phyloP scores from a whole-genome alignment of 2,113 vertebrate species.

The Eulemur macaco region DNA sequence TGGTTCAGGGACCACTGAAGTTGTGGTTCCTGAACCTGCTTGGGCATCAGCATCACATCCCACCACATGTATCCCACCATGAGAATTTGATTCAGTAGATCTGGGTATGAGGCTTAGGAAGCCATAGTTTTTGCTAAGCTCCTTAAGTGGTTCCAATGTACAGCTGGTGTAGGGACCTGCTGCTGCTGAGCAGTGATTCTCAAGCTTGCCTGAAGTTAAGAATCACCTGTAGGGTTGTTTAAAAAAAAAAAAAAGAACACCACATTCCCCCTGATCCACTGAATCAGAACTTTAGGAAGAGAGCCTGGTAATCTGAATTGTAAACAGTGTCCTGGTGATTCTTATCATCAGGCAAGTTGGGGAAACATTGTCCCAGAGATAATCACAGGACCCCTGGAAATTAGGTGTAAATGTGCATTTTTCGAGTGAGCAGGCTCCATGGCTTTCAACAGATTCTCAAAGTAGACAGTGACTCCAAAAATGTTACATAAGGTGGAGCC shows the following conservation, averaged over 20 bases:
- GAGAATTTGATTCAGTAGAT: not conserved
- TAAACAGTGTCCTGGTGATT: not conserved
- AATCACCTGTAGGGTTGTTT: not conserved
- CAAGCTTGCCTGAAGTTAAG: not conserved
- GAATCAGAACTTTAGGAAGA: constrained; percentile 5
- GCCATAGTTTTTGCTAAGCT: not conserved
- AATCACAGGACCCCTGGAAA: not conserved
- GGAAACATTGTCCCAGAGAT: not conserved
- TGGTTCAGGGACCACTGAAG: not conserved
- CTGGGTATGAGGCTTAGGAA: not conserved
- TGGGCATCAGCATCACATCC: not conserved
- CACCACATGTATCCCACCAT: not conserved
- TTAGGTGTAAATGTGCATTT: not conserved
- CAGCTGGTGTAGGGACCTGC: not conserved
- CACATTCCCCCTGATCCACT: not conserved
- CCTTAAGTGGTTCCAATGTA: not conserved
- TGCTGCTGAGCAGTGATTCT: not conserved
- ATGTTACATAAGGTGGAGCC: not conserved
- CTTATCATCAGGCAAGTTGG: not conserved
- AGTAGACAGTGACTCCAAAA: not conserved
- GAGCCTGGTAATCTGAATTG: not conserved
- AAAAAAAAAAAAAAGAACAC: not conserved
- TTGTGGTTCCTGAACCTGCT: not conserved
- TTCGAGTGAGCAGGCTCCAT: not conserved
- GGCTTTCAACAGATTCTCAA: not conserved